These are phyloP conservation scores for Pocillopora damicornis DNA, from an alignment of 64 coral and sea anemone species.

Conservation along the genomic window DNA sequence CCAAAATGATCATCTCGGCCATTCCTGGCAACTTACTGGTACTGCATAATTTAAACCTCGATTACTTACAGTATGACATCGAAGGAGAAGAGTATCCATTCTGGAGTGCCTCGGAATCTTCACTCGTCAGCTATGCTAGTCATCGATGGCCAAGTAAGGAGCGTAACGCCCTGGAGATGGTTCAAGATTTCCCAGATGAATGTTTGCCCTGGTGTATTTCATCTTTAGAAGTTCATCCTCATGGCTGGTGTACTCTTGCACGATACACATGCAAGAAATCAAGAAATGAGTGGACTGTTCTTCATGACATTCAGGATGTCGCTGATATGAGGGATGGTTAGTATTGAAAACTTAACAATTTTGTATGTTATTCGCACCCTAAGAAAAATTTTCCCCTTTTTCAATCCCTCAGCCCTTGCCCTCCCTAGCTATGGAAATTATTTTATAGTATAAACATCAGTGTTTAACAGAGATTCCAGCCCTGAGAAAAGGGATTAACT, in stretches of 20 bases:
- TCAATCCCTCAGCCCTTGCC: background rate
- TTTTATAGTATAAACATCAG: no score
- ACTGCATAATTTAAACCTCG: constrained; percentile 71
- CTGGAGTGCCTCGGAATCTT: constrained; percentile 21
- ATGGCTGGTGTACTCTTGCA: constrained; percentile 76
- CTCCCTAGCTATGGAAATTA: no score
- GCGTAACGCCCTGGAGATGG: constrained; percentile 68
- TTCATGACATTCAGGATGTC: constrained; percentile 85
- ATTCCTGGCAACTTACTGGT: constrained; percentile 62
- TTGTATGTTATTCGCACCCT: background rate
- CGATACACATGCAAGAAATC: constrained; percentile 65
- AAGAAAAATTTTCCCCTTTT: no score
- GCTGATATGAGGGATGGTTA: background rate
- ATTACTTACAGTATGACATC: constrained; percentile 47
- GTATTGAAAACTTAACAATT: background rate
- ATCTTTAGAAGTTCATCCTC: constrained; percentile 80
- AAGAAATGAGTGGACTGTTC: constrained; percentile 75
- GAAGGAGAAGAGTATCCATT: constrained; percentile 1
- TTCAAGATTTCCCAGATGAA: constrained; percentile 82
- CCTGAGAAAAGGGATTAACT: no score
- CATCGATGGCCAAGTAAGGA: constrained; percentile 32
- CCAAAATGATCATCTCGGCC: constrained; percentile 77
- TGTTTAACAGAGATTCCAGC: no score
- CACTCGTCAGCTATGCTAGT: background rate
- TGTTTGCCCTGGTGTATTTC: constrained; percentile 77